phyloP scores from a whole-genome alignment of 2,888 invertebrate species.

The Pseudolycoriella hygida region DNA sequence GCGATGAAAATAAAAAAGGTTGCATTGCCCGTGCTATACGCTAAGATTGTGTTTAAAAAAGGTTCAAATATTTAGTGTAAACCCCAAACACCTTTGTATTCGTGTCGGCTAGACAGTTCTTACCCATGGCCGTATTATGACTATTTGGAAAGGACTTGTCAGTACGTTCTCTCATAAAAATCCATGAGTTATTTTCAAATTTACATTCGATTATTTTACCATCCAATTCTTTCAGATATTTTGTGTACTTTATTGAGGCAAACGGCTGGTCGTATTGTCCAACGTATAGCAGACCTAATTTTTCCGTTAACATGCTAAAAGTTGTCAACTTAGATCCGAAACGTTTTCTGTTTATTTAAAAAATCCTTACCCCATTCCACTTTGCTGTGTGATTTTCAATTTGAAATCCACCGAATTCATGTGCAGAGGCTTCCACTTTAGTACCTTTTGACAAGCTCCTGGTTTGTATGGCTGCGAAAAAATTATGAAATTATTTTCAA shows the following conservation, averaged over 20 bases:
- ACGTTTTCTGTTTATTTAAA: neutral
- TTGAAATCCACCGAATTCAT: conserved; percentile 94
- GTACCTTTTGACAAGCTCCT: conserved; percentile 65
- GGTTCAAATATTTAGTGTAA: too few species aligned
- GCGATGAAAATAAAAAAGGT: too few species aligned
- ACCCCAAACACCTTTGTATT: too few species aligned
- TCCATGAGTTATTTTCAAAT: conserved; percentile 65
- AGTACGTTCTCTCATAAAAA: conserved; percentile 85
- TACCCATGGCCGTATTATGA: conserved; percentile 63
- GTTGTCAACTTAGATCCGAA: too few species aligned
- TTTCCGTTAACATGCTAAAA: conserved; percentile 45
- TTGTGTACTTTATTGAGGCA: conserved; percentile 57
- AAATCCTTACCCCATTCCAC: conserved; percentile 49
- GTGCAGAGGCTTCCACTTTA: conserved; percentile 95
- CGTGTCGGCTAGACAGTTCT: too few species aligned
- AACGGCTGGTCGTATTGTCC: conserved; percentile 52
- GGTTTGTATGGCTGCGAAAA: conserved; percentile 54
- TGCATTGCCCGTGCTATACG: too few species aligned
- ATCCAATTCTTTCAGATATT: conserved; percentile 58
- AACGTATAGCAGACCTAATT: conserved; percentile 62
- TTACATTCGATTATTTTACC: conserved; percentile 95
- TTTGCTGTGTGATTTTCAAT: conserved; percentile 58
- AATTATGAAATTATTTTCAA: too few species aligned
- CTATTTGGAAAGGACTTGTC: conserved; percentile 96
- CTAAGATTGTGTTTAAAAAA: too few species aligned